Base-by-base conservation (phyloP, 2,888 invertebrate species). In the Scrobipalpa atriplicella region DNA sequence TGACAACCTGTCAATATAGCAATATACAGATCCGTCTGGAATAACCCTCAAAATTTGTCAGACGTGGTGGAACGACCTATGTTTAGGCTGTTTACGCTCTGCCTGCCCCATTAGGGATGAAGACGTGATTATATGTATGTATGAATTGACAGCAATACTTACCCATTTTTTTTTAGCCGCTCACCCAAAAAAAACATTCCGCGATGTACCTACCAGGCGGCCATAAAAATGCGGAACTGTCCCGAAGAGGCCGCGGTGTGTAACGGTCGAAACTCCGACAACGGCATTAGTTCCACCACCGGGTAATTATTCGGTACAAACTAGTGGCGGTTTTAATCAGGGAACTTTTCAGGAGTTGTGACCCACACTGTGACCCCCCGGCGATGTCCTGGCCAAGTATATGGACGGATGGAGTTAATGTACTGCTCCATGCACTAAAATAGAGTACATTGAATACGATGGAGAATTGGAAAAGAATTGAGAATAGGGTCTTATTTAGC, bases 261-360 rank as follows among this genome's bases (percentile, higher is more conserved):
- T 38, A 41, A 47, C 47, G 62, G 62, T 43, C 29, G 47, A 62
- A 62, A 47, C 47, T 62, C 21, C 47, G 9, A 21, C 47, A 61
- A 61, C 61, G 39, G 47, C 64, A 64, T 64, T 64, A 54, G 64
- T 66, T 64, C 65, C 43, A 58, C 58, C 43, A 58, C 65, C 62
- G 38, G 68, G 72, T 73, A 74, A 78, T 75, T 78, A 75, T 74
- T 73, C 71, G 62, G 75, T 70, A 71, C 74, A 66, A 66, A 66
- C 63, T 66, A 68, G 71, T 68, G 61, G 73, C 69, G 74, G 76
- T 75, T 76, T 74, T 75, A 78, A 78, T 76, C 74, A 76, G 74
- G 69, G 74, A 76, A 77, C 71, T 76, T 78, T 74, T 73, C 66
- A 67, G 68, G 67, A 76, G 73, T 76, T 75, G 67, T 47, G 47